phyloP scores from a whole-genome alignment of 2,888 invertebrate genomes.

The Papilio gigon region DNA sequence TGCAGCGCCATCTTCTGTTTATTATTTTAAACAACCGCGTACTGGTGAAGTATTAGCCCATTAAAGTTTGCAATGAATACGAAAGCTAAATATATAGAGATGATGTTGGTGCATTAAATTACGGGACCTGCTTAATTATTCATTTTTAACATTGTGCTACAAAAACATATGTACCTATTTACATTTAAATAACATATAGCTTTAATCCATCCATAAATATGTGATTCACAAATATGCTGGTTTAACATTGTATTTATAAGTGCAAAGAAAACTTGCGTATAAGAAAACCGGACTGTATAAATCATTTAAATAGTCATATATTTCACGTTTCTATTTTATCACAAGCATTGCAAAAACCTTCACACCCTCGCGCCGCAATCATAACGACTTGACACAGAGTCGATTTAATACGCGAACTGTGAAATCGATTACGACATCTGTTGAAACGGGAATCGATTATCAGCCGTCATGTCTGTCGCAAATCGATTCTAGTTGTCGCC shows the following conservation, averaged over 20 bases:
- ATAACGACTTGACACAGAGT: slow-evolving; percentile 40
- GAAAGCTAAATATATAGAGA: too few species aligned
- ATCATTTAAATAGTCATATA: slow-evolving; percentile 17
- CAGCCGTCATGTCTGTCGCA: slow-evolving; percentile 71
- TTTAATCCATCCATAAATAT: too few species aligned
- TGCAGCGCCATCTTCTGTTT: too few species aligned
- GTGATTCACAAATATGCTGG: not conserved
- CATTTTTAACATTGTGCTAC: too few species aligned
- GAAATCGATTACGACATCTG: slow-evolving; percentile 67
- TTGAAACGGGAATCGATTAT: slow-evolving; percentile 73
- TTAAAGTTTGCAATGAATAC: not conserved
- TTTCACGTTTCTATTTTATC: slow-evolving; percentile 39
- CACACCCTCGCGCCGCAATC: slow-evolving; percentile 40
- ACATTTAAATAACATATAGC: too few species aligned
- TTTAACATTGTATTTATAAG: not conserved
- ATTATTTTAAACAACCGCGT: too few species aligned
- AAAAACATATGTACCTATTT: not conserved
- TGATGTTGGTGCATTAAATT: too few species aligned
- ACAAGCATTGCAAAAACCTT: slow-evolving; percentile 47
- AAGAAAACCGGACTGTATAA: not conserved
- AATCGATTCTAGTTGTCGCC: slow-evolving; percentile 79
- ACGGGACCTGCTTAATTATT: too few species aligned
- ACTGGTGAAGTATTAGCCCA: too few species aligned
- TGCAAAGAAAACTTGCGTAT: not conserved
- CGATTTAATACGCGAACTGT: slow-evolving; percentile 44